A percentile compares a stretch with the other conserved stretches of the same genome.
Evolutionary conservation across 1,140 invertebrate genomes (phyloP).

Genomic region (Phenacoccus solenopsis): DNA sequence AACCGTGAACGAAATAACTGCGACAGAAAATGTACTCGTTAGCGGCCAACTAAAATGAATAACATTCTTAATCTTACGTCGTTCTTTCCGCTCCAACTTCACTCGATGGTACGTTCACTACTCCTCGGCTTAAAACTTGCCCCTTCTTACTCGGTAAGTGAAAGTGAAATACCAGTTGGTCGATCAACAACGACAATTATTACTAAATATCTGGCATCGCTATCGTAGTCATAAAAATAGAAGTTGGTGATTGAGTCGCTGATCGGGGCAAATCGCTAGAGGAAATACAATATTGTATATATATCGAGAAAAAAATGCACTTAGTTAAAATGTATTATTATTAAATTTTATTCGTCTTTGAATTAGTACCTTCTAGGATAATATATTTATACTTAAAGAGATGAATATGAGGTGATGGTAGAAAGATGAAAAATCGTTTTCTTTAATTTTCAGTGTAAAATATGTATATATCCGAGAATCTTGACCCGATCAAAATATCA

Average conservation of each 20-base stretch:
- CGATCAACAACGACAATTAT: background rate
- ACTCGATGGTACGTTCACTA: background rate
- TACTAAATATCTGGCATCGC: constrained; percentile 5
- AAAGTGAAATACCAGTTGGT: constrained; percentile 11
- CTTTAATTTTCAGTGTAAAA: no score
- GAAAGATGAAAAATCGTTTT: no score
- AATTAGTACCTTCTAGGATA: no score
- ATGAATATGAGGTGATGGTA: no score
- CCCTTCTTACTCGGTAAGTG: background rate
- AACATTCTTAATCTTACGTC: constrained; percentile 8
- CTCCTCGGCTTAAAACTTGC: background rate
- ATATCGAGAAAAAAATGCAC: no score
- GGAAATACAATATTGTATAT: no score
- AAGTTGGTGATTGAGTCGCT: background rate
- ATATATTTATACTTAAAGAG: no score
- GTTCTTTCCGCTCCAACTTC: background rate
- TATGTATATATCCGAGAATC: no score
- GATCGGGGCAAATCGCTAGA: no score
- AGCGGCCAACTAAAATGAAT: background rate
- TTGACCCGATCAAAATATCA: no score
- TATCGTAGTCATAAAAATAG: background rate
- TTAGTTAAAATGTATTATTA: no score
- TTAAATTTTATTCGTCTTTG: no score
- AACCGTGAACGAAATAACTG: constrained; percentile 9
- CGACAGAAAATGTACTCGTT: background rate